Conservation (phyloP, 1,140 invertebrate genomes). For the Calephelis virginiensis region DNA sequence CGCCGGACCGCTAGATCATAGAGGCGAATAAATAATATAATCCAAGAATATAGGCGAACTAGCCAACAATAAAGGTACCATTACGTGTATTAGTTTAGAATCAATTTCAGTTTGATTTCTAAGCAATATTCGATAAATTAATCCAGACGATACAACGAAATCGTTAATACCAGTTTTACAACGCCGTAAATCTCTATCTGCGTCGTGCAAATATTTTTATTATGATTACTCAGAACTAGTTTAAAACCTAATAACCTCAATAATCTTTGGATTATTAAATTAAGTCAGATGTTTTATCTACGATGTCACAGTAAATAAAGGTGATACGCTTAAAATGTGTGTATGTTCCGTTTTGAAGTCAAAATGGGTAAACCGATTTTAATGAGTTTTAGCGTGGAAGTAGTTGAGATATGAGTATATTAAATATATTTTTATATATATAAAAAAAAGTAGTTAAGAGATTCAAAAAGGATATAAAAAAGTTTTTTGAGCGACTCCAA, state of each 20-base stretch:
- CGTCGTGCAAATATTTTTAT: conserved; percentile 47
- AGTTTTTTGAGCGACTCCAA: too few relatives aligned
- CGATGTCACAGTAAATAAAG: too few relatives aligned
- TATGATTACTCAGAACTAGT: conserved; percentile 35
- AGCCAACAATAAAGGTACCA: conserved; percentile 7
- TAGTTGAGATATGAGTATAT: too few relatives aligned
- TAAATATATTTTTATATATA: too few relatives aligned
- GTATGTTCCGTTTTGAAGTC: too few relatives aligned
- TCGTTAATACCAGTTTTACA: conserved; percentile 37
- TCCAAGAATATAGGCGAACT: background rate
- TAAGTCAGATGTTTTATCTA: background rate
- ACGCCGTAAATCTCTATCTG: conserved; percentile 38
- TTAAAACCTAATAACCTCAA: conserved; percentile 29
- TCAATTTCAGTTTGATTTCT: conserved; percentile 7
- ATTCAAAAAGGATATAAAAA: too few relatives aligned
- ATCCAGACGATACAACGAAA: conserved; percentile 32
- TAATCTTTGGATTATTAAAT: conserved; percentile 18
- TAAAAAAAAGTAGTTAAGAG: too few relatives aligned
- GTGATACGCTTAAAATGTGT: too few relatives aligned
- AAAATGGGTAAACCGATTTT: too few relatives aligned
- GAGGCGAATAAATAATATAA: too few relatives aligned
- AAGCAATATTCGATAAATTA: conserved; percentile 22
- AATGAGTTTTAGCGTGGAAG: too few relatives aligned
- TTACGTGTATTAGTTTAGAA: conserved; percentile 10
- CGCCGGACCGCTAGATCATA: too few relatives aligned